Evolutionary conservation across 2,888 invertebrate species (phyloP), one percentile per base, ranked within the genome.

Genomic region (Biston betularia): DNA sequence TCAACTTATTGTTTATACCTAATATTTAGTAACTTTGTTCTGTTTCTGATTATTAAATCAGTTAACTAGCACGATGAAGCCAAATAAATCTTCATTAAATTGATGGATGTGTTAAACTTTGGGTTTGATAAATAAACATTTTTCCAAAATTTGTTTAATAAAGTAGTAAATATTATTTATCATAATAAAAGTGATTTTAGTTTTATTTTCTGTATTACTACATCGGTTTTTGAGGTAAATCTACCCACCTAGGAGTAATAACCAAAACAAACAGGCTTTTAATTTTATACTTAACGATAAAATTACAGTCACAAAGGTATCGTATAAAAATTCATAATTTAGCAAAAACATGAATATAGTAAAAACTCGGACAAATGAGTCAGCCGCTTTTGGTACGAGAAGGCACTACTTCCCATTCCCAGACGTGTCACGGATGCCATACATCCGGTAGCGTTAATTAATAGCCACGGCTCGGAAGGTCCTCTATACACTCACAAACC

Each of bases 361-460:
- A 24, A 58, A 65, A 24, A 35, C 65, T 24, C 59, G 59, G 24
- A 24, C 65, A 72, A 75, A 71, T 73, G 72, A 75, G 75, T 75
- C 75, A 72, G 74, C 72, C 73, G 69, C 69, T 73, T 69, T 63
- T 72, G 75, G 83, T 54, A 48, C 10, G 14, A 46, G n/a, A 8
- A 53, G 38, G 11, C 10, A 83, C 84, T 82, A 82, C 83, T 83
- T 82, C 80, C 83, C 81, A 78, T 82, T 83, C 82, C 81, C 80
- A 78, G 79, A 82, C 81, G 78, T 82, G 83, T 83, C 84, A 82
- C 76, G 79, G 78, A 77, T 76, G 80, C 79, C 79, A 75, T 75
- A 81, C 83, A 82, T 82, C 80, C 80, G 80, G 76, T 68, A 67
- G 74, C 85, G 87, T 88, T 89, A 88, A 89, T 91, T 89, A 90